A percentile compares a stretch with the other conserved stretches of the same genome.
These are phyloP conservation scores for Chrysotoxum bicinctum DNA, from an alignment of 2,888 invertebrate species.

Conservation along the genomic window DNA sequence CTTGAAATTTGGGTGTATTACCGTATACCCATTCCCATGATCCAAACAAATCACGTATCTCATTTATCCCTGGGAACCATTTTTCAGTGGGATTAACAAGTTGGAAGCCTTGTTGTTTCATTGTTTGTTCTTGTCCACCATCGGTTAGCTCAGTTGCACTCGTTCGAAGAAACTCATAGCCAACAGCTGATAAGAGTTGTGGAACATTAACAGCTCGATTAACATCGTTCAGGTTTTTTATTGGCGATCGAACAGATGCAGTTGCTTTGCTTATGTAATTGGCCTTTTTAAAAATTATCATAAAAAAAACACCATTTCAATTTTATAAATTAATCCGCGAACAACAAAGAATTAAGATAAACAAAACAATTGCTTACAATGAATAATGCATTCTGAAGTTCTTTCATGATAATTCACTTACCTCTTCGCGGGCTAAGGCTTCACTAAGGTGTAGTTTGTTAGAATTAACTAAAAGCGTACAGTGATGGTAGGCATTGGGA, in stretches of 20 bases:
- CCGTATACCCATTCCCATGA: constrained; percentile 96
- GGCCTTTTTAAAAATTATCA: constrained; percentile 80
- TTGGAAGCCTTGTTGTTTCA: constrained; percentile 92
- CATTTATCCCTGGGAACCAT: constrained; percentile 92
- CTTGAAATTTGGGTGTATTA: constrained; percentile 91
- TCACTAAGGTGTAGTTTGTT: constrained; percentile 89
- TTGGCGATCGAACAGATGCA: constrained; percentile 89
- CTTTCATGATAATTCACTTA: constrained; percentile 80
- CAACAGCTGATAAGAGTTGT: constrained; percentile 89
- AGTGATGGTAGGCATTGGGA: constrained; percentile 97
- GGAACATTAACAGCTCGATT: constrained; percentile 88
- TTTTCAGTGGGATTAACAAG: constrained; percentile 92
- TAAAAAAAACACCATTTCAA: not conserved
- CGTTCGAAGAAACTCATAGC: constrained; percentile 92
- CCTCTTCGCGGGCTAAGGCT: constrained; percentile 89
- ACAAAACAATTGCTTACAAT: constrained; percentile 22
- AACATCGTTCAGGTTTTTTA: constrained; percentile 91
- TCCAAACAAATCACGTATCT: constrained; percentile 86
- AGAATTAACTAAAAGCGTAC: constrained; percentile 94
- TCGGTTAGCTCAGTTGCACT: constrained; percentile 86
- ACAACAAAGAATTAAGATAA: not conserved
- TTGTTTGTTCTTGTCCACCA: constrained; percentile 87
- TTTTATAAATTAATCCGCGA: not conserved
- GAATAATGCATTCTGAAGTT: constrained; percentile 12
- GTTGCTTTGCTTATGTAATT: constrained; percentile 94